A percentile compares a stretch with the other conserved stretches of the same genome.
Evolutionary conservation across 2,113 vertebrate genomes (phyloP).

Genomic region (Anser cygnoides): DNA sequence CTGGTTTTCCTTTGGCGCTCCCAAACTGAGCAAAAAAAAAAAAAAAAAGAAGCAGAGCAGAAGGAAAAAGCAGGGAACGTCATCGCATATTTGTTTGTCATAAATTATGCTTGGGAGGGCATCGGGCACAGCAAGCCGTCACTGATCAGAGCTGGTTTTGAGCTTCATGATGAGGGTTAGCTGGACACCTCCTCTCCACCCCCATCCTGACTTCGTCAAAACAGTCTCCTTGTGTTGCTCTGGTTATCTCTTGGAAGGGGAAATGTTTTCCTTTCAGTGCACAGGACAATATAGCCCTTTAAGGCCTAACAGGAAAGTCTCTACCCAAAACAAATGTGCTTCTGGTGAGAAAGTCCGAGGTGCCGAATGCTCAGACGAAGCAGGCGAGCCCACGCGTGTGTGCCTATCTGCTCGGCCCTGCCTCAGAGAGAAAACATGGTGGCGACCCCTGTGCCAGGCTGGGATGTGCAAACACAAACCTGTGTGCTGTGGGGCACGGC

Average conservation of each 20-base stretch:
- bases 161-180: neutral
- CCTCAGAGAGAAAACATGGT: neutral
- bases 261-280: neutral
- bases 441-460: neutral
- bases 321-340: neutral
- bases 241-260: neutral
- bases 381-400: fast-evolving
- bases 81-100: neutral
- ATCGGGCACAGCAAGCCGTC: neutral
- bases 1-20: neutral
- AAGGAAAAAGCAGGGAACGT: neutral
- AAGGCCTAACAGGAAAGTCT: neutral
- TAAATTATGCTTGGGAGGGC: neutral
- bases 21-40: neutral
- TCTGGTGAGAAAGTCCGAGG: neutral
- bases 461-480: neutral
- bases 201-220: neutral
- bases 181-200: neutral
- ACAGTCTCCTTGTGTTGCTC: neutral
- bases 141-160: neutral
- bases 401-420: neutral
- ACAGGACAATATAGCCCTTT: neutral
- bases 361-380: neutral
- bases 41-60: neutral
- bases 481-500: fast-evolving